Evolutionary conservation across 1,140 invertebrate genomes (phyloP), one percentile per base, ranked within the genome.

Genomic region (Bombus pyrosoma): DNA sequence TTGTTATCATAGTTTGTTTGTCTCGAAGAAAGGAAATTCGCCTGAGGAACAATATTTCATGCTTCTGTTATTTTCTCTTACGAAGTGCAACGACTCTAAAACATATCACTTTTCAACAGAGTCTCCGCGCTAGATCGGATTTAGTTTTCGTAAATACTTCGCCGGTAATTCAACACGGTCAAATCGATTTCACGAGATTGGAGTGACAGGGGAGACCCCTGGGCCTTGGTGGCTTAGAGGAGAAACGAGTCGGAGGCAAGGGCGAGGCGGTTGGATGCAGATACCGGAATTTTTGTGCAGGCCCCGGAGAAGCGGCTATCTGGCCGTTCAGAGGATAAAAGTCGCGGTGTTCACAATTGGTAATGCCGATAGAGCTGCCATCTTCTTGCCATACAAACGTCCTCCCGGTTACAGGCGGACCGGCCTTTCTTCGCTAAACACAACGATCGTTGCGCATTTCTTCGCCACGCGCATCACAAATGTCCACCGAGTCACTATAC

Each of bases 361-460:
- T 91, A 93, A 82, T 86, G 80, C 86, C 93, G 93, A 94, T 94
- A 94, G 92, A 95, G 90, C 94, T 95, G 93, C 93, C 93, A 95
- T 91, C 93, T 90, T 92, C 89, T 94, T 94, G 92, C 93, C 91
- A 94, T 95, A 94, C 93, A 95, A 95, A 94, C 92, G 92, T 95
- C 94, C 86, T 87, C 88, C 75, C 85, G 90, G 91, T 92, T 94
- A 93, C 90, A 92, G 91, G 92, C 89, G 13, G 57, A 84, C 86
- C 80, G 89, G 81, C 83, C 88, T 91, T 92, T 90, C 89, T 91
- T 92, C 81, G 86, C 85, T 85, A 91, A 91, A 91, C 77, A 87
- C 78, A 86, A 91, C 89, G 86, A 80, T 71, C 72, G 86, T 85
- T 74, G 76, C 57, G 77, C 76, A 28, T 68, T 75, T 81, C 86